Conservation (phyloP, 2,113 vertebrate species). For the Telmatochromis sp. region DNA sequence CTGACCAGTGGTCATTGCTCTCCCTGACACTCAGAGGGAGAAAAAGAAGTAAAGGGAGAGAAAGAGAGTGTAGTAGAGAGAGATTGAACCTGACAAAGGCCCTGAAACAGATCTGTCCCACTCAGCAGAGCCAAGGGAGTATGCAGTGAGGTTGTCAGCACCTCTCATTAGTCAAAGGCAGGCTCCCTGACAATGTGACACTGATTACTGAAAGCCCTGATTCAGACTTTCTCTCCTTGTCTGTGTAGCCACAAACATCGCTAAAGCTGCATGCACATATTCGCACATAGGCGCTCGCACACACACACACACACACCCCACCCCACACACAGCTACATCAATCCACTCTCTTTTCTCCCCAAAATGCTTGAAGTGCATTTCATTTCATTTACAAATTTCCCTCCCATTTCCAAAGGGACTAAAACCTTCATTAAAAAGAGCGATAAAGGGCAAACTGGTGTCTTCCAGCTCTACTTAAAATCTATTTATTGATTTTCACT, state of each 20-base stretch:
- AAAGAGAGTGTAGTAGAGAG: slow-evolving; percentile 22
- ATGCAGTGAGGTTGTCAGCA: slow-evolving; percentile 71
- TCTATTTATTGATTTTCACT: slow-evolving; percentile 50
- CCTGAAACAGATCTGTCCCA: slow-evolving; percentile 69
- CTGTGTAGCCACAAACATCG: slow-evolving; percentile 54
- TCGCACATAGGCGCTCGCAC: not conserved
- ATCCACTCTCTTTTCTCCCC: slow-evolving; percentile 1
- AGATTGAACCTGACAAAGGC: slow-evolving; percentile 62
- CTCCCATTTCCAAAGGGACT: slow-evolving; percentile 8
- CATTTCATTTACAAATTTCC: slow-evolving; percentile 36
- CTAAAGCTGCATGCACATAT: slow-evolving; percentile 34
- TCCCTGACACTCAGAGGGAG: slow-evolving; percentile 46
- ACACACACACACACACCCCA: not conserved
- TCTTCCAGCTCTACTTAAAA: slow-evolving; percentile 50
- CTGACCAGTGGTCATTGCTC: slow-evolving; percentile 72
- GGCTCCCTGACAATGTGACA: slow-evolving; percentile 73
- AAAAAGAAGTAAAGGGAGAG: slow-evolving; percentile 19
- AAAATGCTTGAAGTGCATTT: slow-evolving; percentile 51
- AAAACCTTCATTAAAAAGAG: slow-evolving; percentile 45
- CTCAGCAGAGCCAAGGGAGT: slow-evolving; percentile 70
- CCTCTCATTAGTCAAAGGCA: slow-evolving; percentile 76
- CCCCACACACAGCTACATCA: not conserved
- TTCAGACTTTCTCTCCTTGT: slow-evolving; percentile 65
- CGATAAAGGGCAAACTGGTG: slow-evolving; percentile 41
- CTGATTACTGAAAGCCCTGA: slow-evolving; percentile 72